These are phyloP conservation scores for Cephus pulcher DNA, from an alignment of 2,888 invertebrate species.

Conservation along the genomic window DNA sequence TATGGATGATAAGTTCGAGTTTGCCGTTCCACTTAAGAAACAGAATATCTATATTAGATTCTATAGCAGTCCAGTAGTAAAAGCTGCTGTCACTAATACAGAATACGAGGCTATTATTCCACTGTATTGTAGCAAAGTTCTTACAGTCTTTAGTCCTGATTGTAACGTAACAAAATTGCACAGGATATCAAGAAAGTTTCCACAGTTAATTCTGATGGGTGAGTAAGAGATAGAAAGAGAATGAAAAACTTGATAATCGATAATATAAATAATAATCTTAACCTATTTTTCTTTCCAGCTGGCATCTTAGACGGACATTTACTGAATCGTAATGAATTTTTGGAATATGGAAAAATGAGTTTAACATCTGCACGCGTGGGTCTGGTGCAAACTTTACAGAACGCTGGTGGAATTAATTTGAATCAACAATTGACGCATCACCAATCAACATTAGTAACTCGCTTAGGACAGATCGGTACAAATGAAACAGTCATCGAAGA, in stretches of 20 bases:
- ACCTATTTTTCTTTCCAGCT: slow-evolving; percentile 66
- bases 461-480: slow-evolving; percentile 70
- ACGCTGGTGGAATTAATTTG: slow-evolving; percentile 74
- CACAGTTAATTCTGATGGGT: slow-evolving; percentile 79
- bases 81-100: slow-evolving; percentile 75
- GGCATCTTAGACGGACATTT: slow-evolving; percentile 80
- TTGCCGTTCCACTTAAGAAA: slow-evolving; percentile 73
- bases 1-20: slow-evolving; percentile 74
- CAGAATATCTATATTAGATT: slow-evolving; percentile 77
- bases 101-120: slow-evolving; percentile 76
- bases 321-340: slow-evolving; percentile 76
- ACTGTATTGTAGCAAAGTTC: slow-evolving; percentile 74
- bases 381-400: slow-evolving; percentile 77
- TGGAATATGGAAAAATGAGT: slow-evolving; percentile 75
- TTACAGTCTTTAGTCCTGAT: slow-evolving; percentile 79
- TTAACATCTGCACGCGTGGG: slow-evolving; percentile 75
- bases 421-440: slow-evolving; percentile 76
- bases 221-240: slow-evolving; percentile 34
- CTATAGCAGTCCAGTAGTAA: slow-evolving; percentile 76
- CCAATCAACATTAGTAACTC: slow-evolving; percentile 76
- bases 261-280: not conserved
- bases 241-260: not conserved
- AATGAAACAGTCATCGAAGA: slow-evolving; percentile 36
- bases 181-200: slow-evolving; percentile 77
- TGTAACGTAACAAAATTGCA: slow-evolving; percentile 73